A percentile compares a stretch with the other conserved stretches of the same genome.
These are phyloP conservation scores for Linepithema humile DNA, from an alignment of 1,140 invertebrate genomes.

Conservation along the genomic window DNA sequence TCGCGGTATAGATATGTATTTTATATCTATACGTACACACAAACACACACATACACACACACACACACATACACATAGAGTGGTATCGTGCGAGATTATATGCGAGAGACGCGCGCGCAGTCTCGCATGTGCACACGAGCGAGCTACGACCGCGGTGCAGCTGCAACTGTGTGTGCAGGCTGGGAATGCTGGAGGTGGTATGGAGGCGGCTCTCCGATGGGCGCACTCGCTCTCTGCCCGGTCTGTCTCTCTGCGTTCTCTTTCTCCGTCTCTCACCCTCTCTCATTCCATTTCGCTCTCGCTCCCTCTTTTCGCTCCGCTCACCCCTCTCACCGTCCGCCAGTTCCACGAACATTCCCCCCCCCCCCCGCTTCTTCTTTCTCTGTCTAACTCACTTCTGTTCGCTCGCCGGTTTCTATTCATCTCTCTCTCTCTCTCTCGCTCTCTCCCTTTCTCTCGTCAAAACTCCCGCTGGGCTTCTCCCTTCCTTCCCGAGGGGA, in stretches of 20 bases:
- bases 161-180: constrained; percentile 81
- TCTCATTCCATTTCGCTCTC: constrained; percentile 1
- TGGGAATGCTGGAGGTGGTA: constrained; percentile 81
- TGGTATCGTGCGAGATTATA: background rate
- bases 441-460: constrained; percentile 27
- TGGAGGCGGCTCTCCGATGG: constrained; percentile 74
- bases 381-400: constrained; percentile 11
- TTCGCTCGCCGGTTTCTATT: constrained; percentile 31
- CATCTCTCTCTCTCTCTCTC: constrained; percentile 7
- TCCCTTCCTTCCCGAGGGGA: constrained; percentile 2
- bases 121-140: constrained; percentile 71
- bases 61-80: background rate
- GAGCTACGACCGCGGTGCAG: constrained; percentile 75
- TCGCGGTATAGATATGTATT: constrained; percentile 6
- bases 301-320: constrained; percentile 1
- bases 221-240: constrained; percentile 69
- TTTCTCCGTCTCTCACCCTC: constrained; percentile 32
- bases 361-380: background rate
- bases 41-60: background rate
- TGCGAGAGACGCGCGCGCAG: constrained; percentile 62
- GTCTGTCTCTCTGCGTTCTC: constrained; percentile 37
- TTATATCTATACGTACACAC: background rate
- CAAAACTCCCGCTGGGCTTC: constrained; percentile 24
- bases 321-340: constrained; percentile 35
- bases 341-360: constrained; percentile 23